Conservation (phyloP, 2,797 vertebrate genomes). For the Xiphorhynchus erythropygius region DNA sequence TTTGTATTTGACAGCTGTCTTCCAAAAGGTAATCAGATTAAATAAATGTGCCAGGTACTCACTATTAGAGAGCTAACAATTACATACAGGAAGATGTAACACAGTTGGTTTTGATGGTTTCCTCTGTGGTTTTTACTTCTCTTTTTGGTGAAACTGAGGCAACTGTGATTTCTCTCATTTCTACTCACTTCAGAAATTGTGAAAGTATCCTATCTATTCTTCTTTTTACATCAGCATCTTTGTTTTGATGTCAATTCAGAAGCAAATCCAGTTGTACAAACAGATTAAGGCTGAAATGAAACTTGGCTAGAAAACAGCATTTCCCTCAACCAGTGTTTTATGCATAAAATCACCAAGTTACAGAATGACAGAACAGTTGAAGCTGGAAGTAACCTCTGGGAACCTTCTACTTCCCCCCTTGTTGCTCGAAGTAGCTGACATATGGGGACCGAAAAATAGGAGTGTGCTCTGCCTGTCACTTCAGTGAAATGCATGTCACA, state of each 20-base stretch:
- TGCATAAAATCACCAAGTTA: not conserved
- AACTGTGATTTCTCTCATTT: constrained; percentile 49
- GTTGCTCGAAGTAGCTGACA: not conserved
- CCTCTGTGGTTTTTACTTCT: constrained; percentile 66
- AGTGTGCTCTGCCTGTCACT: not conserved
- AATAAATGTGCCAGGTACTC: not conserved
- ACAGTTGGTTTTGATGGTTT: constrained; percentile 47
- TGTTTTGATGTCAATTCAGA: not conserved
- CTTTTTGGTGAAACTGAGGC: constrained; percentile 12
- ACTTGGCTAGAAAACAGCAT: not conserved
- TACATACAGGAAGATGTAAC: not conserved
- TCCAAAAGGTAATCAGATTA: not conserved
- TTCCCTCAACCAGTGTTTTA: not conserved
- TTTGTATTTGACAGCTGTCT: not conserved
- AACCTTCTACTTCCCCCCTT: not conserved
- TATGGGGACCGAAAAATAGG: not conserved
- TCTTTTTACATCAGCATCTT: not conserved
- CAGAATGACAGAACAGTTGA: not conserved
- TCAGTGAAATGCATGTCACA: not conserved
- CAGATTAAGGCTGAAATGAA: not conserved
- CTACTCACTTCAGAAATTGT: not conserved
- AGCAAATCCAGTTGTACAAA: not conserved
- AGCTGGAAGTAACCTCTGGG: not conserved
- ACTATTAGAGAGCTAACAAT: not conserved
- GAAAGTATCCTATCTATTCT: not conserved